Base-by-base conservation (phyloP, 2,113 vertebrate species). In the Megaleporinus macrocephalus region DNA sequence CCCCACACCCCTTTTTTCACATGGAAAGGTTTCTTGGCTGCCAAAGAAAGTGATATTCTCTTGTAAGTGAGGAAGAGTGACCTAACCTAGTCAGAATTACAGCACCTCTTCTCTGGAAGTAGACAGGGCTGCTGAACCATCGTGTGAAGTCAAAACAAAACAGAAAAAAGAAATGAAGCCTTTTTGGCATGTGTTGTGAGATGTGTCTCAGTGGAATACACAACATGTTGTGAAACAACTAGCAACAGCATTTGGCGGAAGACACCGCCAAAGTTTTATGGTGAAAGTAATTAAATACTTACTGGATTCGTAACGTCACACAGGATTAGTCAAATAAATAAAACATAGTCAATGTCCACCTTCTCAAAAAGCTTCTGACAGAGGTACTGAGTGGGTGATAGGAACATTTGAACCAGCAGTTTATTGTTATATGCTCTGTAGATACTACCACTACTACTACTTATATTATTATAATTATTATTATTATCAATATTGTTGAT, bases 241-340 rank as follows among this genome's bases (percentile, higher is more conserved):
- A 79, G 49, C 79, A 87, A 44, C 33, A n/a, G 73, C 53, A 65
- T 79, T 84, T 80, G 29, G 76, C 44, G 15, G 12, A 24, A 22
- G 61, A 73, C 68, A 61, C 55, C 66, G 47, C 41, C 41, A 59
- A 61, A 73, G 57, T 51, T 83, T 76, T 76, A 83, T 82, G 62
- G 29, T 62, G 12, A 44, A 47, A 80, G 61, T 84, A 75, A 83
- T 13, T 78, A 63, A 84, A 84, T 80, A 82, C 76, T 57, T 22
- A 68, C 41, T 63, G 78, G 80, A 65, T 84, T 84, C 77, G 73
- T 73, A 47, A 73, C 16, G 74, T 86, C 84, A 86, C 62, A 24
- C 59, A 84, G 81, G 82, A 83, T 82, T 86, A 71, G 72, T 75
- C 71, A 86, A 80, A 82, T 75, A 84, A 82, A 82, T 80, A 84